phyloP scores from a whole-genome alignment of 2,113 vertebrate genomes.

The Hemicordylus capensis region DNA sequence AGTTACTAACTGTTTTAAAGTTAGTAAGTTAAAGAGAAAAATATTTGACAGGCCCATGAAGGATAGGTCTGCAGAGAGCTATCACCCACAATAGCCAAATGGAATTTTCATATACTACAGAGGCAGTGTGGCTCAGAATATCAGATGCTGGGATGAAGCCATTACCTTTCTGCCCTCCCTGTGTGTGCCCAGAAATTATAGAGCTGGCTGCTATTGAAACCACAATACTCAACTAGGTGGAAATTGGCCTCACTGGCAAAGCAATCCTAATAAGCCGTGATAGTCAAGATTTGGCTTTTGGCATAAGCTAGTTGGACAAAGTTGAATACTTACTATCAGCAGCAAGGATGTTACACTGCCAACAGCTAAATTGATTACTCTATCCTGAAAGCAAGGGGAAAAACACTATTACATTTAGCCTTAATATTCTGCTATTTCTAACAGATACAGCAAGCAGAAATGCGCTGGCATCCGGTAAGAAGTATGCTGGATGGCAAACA shows the following conservation, averaged over 20 bases:
- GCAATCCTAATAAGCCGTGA: background rate
- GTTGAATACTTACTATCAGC: constrained; percentile 87
- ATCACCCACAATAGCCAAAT: background rate
- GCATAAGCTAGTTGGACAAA: accelerated
- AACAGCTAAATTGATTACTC: constrained; percentile 91
- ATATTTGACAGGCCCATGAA: too few relatives aligned
- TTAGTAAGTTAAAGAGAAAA: too few relatives aligned
- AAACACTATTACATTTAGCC: accelerated
- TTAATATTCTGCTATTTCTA: background rate
- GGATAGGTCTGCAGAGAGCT: background rate
- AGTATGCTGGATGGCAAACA: background rate
- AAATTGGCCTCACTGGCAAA: background rate
- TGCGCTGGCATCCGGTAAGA: background rate
- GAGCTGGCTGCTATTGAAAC: too few relatives aligned
- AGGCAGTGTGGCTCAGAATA: background rate
- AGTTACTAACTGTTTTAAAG: background rate
- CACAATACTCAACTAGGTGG: too few relatives aligned
- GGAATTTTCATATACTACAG: background rate
- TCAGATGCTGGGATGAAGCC: background rate
- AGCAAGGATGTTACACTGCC: constrained; percentile 88
- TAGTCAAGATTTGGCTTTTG: background rate
- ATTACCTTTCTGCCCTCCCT: background rate
- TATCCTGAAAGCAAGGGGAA: constrained; percentile 80
- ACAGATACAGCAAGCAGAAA: background rate
- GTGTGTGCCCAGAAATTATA: too few relatives aligned